Base-by-base conservation (phyloP, 2,797 vertebrate genomes). In the Cyprinella venusta region DNA sequence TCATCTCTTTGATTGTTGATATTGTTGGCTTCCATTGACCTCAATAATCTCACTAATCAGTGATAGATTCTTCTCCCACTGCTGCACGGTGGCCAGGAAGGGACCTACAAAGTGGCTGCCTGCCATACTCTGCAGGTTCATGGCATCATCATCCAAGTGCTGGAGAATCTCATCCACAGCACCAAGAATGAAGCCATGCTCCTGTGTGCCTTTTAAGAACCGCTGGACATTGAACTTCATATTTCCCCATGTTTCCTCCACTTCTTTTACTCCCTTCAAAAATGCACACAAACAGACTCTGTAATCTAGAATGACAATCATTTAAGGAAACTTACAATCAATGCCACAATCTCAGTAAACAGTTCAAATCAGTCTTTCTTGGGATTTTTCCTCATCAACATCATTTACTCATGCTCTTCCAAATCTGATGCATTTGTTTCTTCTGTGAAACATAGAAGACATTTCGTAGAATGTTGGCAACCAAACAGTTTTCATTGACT, bases 61-160 rank as follows among this genome's bases (percentile, higher is more conserved):
- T 2, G 98, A 98, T 54, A 99, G 92, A 15, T 92, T 94, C 91
- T 97, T 98, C 87, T 99, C 97, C 97, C 96, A 98, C 33, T 93
- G 93, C 80, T 97, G 97, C 70, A 98, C 95, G 0, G 92, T 91
- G n/a, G 90, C 81, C 85, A 98, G 94, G 76, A 99, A 99, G 50
- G 98, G 98, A 30, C 96, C 98, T 64, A 97, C 96, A 76, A 96
- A 99, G 79, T 96, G 94, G 89, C 97, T 99, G 64, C 96, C 95
- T 0, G 95, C 95, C 93, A 98, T 95, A 88, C 97, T 97, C 89
- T 99, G 97, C 85, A 99, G 90, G 86, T 95, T 98, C 94, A 97
- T 95, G 1, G 92, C 94, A 85, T 97, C 96, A 85, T 99, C 98
- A 75, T 99, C 97, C 48, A 99, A 93, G 84, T 86, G 94, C 89